phyloP scores from a whole-genome alignment of 2,113 vertebrate species.

The Mungos mungo region DNA sequence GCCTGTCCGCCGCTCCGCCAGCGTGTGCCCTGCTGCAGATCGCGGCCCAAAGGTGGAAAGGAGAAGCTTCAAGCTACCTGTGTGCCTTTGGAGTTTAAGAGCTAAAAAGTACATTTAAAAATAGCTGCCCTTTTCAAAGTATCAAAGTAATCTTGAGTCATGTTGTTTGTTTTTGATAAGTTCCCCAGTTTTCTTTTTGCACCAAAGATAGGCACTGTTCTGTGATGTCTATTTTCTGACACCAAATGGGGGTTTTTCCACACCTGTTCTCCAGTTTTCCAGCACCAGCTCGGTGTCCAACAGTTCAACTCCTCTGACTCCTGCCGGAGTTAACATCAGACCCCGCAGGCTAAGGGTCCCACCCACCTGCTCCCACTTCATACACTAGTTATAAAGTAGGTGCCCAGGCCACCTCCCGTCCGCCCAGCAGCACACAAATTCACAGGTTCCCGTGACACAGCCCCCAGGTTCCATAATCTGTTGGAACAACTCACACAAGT shows the following conservation, averaged over 20 bases:
- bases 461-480: too few relatives aligned
- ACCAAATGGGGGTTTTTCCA: not conserved
- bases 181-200: not conserved
- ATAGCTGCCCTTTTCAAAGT: not conserved
- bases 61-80: not conserved
- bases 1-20: not conserved
- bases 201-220: not conserved
- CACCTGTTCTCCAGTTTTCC: not conserved
- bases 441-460: not conserved
- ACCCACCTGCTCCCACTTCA: not conserved
- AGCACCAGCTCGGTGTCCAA: not conserved
- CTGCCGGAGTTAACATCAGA: not conserved
- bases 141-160: too few relatives aligned
- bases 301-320: not conserved
- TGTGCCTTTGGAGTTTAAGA: not conserved
- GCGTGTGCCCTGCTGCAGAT: not conserved
- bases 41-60: rapidly evolving
- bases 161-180: not conserved
- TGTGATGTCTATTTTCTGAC: not conserved
- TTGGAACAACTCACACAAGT: not conserved
- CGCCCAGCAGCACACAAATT: not conserved
- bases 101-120: not conserved
- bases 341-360: too few relatives aligned
- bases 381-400: too few relatives aligned
- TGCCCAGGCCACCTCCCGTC: not conserved